Conservation (phyloP, 2,113 vertebrate genomes). For the Cyanoderma ruficeps region DNA sequence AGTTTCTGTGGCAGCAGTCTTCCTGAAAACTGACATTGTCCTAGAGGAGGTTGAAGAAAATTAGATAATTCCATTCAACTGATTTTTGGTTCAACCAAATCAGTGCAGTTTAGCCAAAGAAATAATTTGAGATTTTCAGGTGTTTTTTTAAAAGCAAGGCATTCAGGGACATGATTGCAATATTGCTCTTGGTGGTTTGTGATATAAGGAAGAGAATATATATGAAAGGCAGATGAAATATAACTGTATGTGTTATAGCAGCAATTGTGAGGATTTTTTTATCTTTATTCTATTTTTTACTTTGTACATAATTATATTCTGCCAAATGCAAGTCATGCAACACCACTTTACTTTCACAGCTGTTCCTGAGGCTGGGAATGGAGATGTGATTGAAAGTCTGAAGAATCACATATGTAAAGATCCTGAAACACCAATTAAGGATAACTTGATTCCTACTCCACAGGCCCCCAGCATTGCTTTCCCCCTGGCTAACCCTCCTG, state of each 20-base stretch:
- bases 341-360: slow-evolving; percentile 60
- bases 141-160: neutral
- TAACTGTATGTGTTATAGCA: neutral
- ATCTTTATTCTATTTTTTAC: neutral
- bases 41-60: neutral
- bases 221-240: neutral
- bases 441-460: slow-evolving; percentile 78
- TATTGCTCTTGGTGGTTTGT: neutral
- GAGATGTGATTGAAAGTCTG: slow-evolving; percentile 46
- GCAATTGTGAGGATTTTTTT: neutral
- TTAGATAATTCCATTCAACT: neutral
- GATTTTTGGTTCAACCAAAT: neutral
- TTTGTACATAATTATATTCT: neutral
- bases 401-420: slow-evolving; percentile 41
- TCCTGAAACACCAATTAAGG: slow-evolving; percentile 32
- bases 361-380: slow-evolving; percentile 74
- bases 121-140: neutral
- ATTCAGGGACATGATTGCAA: neutral
- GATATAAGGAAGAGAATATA: neutral
- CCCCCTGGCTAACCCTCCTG: slow-evolving; percentile 83
- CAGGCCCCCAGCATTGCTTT: slow-evolving; percentile 87
- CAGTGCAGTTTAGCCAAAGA: neutral
- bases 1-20: neutral
- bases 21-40: neutral
- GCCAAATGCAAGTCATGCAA: neutral